These are phyloP conservation scores for Butorides virescens DNA, from an alignment of 2,113 vertebrate species.

Conservation along the genomic window DNA sequence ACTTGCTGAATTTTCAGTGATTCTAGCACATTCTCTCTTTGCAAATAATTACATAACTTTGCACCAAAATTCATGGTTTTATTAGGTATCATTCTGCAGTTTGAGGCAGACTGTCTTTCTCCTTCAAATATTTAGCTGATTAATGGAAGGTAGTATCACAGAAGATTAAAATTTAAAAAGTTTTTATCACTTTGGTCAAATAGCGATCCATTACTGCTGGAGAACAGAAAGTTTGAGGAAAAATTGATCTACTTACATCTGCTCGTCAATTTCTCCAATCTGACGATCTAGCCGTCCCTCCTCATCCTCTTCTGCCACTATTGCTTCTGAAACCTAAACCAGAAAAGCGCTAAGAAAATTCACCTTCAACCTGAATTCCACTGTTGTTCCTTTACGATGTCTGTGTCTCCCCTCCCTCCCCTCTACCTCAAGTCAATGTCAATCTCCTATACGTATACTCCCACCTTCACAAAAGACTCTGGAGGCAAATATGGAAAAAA, in stretches of 20 bases:
- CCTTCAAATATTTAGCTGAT: background rate
- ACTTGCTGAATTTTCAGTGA: background rate
- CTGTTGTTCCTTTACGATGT: slow-evolving; percentile 18
- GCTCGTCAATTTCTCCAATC: slow-evolving; percentile 95
- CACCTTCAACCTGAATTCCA: slow-evolving; percentile 8
- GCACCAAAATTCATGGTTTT: background rate
- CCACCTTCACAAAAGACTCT: background rate
- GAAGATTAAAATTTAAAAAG: background rate
- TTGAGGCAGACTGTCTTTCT: background rate
- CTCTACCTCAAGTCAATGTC: slow-evolving; percentile 11
- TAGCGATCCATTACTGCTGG: background rate
- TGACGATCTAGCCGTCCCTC: slow-evolving; percentile 93
- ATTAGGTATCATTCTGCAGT: background rate
- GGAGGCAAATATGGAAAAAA: background rate
- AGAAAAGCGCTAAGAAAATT: slow-evolving; percentile 25
- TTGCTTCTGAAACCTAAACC: slow-evolving; percentile 90
- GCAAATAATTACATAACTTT: background rate
- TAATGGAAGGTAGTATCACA: background rate
- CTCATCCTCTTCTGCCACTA: slow-evolving; percentile 96
- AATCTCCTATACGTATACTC: background rate
- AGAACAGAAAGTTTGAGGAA: slow-evolving; percentile 47
- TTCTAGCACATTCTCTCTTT: background rate
- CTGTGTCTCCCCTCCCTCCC: slow-evolving; percentile 9
- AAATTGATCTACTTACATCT: slow-evolving; percentile 81
- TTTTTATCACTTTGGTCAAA: background rate